Evolutionary conservation across 2,888 invertebrate species (phyloP).

Genomic region (Drosophila hamatofila): DNA sequence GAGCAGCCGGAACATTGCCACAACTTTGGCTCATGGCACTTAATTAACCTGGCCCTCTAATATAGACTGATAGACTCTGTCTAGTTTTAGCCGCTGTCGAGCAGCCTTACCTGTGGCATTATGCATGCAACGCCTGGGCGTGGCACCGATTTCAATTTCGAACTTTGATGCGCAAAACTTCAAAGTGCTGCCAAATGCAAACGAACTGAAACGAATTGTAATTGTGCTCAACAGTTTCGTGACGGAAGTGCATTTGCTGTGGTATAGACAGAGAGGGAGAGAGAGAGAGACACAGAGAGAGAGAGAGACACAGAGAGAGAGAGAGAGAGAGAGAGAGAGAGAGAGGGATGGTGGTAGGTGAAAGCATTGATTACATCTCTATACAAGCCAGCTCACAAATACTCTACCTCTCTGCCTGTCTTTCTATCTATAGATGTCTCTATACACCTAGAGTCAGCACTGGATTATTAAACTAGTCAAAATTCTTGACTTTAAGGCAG

Average conservation of each 20-base stretch:
- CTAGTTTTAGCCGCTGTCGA: background rate
- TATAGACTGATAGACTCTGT: background rate
- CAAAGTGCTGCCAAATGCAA: slow-evolving; percentile 26
- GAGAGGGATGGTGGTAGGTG: background rate
- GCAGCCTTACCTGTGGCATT: slow-evolving; percentile 13
- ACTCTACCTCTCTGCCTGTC: background rate
- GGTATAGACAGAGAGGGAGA: background rate
- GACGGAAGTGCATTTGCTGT: background rate
- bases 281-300: background rate
- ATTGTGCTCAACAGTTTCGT: slow-evolving; percentile 22
- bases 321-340: background rate
- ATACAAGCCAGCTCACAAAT: slow-evolving; percentile 6
- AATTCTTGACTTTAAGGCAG: slow-evolving; percentile 22
- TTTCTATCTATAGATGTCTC: background rate
- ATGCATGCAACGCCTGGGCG: slow-evolving; percentile 24
- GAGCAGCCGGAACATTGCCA: background rate
- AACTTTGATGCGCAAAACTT: slow-evolving; percentile 14
- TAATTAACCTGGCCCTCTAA: slow-evolving; percentile 51
- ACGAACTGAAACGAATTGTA: slow-evolving; percentile 27
- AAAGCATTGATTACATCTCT: slow-evolving; percentile 23
- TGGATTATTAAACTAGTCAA: background rate
- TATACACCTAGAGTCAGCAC: background rate
- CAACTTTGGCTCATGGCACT: slow-evolving; percentile 32
- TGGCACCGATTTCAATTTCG: slow-evolving; percentile 39
- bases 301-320: background rate